Base-by-base conservation (phyloP, 2,888 invertebrate species). In the Chorisops tibialis region DNA sequence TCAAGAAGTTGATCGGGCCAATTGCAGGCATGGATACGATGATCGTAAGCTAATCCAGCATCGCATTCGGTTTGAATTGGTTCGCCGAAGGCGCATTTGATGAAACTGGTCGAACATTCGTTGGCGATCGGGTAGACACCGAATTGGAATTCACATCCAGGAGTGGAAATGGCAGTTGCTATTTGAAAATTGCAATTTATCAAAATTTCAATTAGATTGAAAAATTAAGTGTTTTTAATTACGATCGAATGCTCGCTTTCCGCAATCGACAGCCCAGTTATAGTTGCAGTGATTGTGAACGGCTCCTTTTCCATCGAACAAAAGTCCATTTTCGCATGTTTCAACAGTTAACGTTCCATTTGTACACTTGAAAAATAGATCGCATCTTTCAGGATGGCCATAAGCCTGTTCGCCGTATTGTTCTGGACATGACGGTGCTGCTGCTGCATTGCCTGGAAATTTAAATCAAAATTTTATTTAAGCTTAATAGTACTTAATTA, bases 211-310 rank as follows among this genome's bases (percentile, higher is more conserved):
- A 30, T 22, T n/a, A 39, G 24, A 58, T 38, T 56, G 24, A 24
- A 51, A 49, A 37, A 41, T n/a, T n/a, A n/a, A n/a, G n/a, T n/a
- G n/a, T 12, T 51, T 11, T 19, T 51, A 70, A 88, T 86, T 79
- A 93, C 92, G 79, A 71, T 93, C 91, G 71, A 87, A 86, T 74
- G 89, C 87, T 70, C 92, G 85, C 60, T 84, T 80, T 52, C 89
- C 93, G 73, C 94, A 95, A 67, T 93, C 85, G 3, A 89, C 93
- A 11, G 90, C 93, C 95, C 95, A 95, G 80, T 92, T 82, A 80
- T 94, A 95, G 81, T 93, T 93, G 83, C 95, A 96, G 80, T 94
- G 93, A 76, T 94, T 88, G 80, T 94, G 88, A 0, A 91, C 89
- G 18, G 87, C 86, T 1, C 94, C 94, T 73, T 92, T 91, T 62